Conservation (phyloP, 2,888 invertebrate genomes). For the Drepana falcataria region DNA sequence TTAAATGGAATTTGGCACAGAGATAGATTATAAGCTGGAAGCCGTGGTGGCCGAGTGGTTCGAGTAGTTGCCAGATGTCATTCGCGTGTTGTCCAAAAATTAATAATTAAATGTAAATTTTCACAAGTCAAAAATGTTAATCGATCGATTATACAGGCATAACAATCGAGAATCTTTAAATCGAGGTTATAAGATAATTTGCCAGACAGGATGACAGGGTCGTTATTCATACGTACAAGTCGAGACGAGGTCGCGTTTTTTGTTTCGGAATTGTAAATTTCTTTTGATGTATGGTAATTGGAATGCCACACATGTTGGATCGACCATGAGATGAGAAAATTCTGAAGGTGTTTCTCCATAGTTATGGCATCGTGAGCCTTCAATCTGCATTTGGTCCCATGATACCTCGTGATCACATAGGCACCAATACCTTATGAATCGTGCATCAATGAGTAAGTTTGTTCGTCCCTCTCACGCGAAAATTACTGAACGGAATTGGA, state of each 20-base stretch:
- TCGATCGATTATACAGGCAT: conserved; percentile 17
- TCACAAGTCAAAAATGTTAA: conserved; percentile 17
- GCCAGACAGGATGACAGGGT: not conserved
- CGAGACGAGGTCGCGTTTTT: not conserved
- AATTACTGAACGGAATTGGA: no score
- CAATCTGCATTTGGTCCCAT: no score
- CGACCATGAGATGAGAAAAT: not conserved
- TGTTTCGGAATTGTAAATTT: not conserved
- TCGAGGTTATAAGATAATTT: conserved; percentile 1
- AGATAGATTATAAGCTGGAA: no score
- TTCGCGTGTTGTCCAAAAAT: not conserved
- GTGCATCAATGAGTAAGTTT: no score
- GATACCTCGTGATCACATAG: no score
- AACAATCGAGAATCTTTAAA: conserved; percentile 18
- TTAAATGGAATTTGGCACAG: no score
- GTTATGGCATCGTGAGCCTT: no score
- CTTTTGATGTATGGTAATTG: not conserved
- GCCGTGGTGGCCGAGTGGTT: no score
- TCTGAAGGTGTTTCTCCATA: not conserved
- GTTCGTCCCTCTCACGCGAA: no score
- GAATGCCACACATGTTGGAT: not conserved
- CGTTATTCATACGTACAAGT: not conserved
- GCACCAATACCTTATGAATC: no score
- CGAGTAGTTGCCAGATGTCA: no score
- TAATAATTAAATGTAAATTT: conserved; percentile 4